phyloP scores from a whole-genome alignment of 2,888 invertebrate genomes.

The Drosophila sordidula region DNA sequence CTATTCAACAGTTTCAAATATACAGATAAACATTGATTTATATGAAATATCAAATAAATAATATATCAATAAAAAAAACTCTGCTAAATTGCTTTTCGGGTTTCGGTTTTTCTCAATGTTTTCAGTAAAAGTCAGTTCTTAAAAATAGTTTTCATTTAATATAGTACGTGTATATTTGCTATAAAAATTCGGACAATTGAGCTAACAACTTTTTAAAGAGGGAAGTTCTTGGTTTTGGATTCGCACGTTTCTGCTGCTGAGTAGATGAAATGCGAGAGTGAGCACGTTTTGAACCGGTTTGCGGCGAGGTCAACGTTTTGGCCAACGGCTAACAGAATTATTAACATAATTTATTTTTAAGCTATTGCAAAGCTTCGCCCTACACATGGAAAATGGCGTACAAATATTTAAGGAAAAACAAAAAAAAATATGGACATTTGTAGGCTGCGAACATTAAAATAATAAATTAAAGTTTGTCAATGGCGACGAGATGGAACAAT shows the following conservation, averaged over 20 bases:
- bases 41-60: no score
- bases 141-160: slow-evolving; percentile 22
- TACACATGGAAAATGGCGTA: slow-evolving; percentile 14
- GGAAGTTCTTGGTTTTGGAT: slow-evolving; percentile 13
- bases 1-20: background rate
- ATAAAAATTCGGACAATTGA: slow-evolving; percentile 56
- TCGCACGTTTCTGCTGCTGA: slow-evolving; percentile 20
- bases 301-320: slow-evolving; percentile 60
- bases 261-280: slow-evolving; percentile 36
- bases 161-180: slow-evolving; percentile 47
- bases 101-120: background rate
- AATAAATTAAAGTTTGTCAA: slow-evolving; percentile 37
- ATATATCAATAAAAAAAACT: no score
- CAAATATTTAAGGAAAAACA: slow-evolving; percentile 23
- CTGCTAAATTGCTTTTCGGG: no score
- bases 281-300: slow-evolving; percentile 71
- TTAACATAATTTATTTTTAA: slow-evolving; percentile 62
- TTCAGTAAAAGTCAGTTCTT: background rate
- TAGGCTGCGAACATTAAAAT: slow-evolving; percentile 13
- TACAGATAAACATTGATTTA: no score
- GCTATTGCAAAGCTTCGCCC: slow-evolving; percentile 48
- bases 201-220: slow-evolving; percentile 38
- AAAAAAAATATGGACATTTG: slow-evolving; percentile 4
- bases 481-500: slow-evolving; percentile 66
- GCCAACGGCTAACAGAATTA: slow-evolving; percentile 48